A percentile compares a stretch with the other conserved stretches of the same genome.
phyloP scores from a whole-genome alignment of 1,140 invertebrate genomes.

The Drosophila fuyamai region DNA sequence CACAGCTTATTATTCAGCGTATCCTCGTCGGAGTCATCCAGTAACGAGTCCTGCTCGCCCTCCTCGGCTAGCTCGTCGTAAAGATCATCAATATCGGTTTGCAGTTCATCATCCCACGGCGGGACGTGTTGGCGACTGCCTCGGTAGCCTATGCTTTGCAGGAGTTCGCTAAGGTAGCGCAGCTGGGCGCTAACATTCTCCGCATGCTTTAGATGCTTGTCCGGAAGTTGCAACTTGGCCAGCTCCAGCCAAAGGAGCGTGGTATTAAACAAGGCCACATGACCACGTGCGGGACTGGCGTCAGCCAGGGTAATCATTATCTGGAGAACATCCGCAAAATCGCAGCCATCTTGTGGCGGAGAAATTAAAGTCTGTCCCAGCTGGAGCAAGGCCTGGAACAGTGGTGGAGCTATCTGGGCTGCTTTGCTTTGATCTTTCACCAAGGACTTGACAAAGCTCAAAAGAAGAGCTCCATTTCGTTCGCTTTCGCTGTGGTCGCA shows the following conservation, averaged over 20 bases:
- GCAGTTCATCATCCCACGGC: slow-evolving; percentile 92
- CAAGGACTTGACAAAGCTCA: slow-evolving; percentile 90
- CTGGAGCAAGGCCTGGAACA: slow-evolving; percentile 91
- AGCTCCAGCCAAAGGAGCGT: slow-evolving; percentile 92
- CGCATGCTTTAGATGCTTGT: slow-evolving; percentile 85
- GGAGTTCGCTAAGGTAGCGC: slow-evolving; percentile 86
- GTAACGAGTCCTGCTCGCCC: slow-evolving; percentile 93
- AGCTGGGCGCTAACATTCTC: slow-evolving; percentile 82
- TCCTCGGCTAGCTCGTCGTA: slow-evolving; percentile 89
- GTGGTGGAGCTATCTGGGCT: slow-evolving; percentile 77
- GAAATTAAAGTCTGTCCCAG: slow-evolving; percentile 90
- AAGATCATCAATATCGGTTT: slow-evolving; percentile 89
- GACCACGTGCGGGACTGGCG: slow-evolving; percentile 91
- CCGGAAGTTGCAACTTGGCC: slow-evolving; percentile 87
- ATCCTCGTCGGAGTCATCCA: slow-evolving; percentile 98
- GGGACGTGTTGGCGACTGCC: slow-evolving; percentile 88
- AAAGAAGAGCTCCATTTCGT: slow-evolving; percentile 90
- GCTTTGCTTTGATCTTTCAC: slow-evolving; percentile 89
- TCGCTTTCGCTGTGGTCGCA: slow-evolving; percentile 79
- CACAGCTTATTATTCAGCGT: slow-evolving; percentile 97
- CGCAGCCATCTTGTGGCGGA: slow-evolving; percentile 88
- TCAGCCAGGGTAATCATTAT: slow-evolving; percentile 92
- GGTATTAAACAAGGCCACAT: slow-evolving; percentile 92
- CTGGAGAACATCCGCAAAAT: slow-evolving; percentile 93
- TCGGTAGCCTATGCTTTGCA: slow-evolving; percentile 79